Base-by-base conservation (phyloP, 2,113 vertebrate species). In the Phalacrocorax pelagicus region DNA sequence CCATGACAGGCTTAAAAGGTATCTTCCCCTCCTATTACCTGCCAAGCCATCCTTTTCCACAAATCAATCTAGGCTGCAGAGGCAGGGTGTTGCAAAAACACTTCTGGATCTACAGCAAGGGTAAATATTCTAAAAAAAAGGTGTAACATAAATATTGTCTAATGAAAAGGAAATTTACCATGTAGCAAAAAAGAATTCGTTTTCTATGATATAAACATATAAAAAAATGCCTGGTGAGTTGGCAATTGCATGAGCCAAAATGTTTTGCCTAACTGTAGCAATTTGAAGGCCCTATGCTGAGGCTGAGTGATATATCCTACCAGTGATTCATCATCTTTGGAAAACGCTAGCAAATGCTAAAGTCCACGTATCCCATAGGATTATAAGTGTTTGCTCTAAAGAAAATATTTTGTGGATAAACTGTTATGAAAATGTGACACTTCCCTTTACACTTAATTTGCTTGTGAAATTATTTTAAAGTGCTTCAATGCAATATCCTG, bases 1-100 rank as follows among this genome's bases (percentile, higher is more conserved):
- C 81, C 83, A 81, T 51, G 74, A 91, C 88, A 92, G 54, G 49
- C 94, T 95, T 75, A 51, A 81, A 84, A 90, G 86, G 36, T 62
- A 57, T 90, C 73, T 86, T 90, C 78, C 21, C 49, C 44, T 88
- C 61, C 59, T 90, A 82, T 63, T 16, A 58, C 55, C 93, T 93
- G 42, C 74, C 51, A 78, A 72, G 24, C 23, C 62, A 52, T 73
- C 42, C 38, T 66, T 90, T 87, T 65, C 62, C 55, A 70, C 55
- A 70, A 34, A 82, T 81, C 78, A 81, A 5, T 81, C 63, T 15
- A 42, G 27, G 52, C 51, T 82, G 36, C 54, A 62, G 51, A 92
- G 46, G 36, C 73, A 74, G 47, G 10, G 15, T 26, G 5, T 19
- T 74, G 67, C 55, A 85, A 74, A 71, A 87, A 4, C 3, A 24